Evolutionary conservation across 2,113 vertebrate genomes (phyloP), one percentile per base, ranked within the genome.

Genomic region (Tapirus terrestris): DNA sequence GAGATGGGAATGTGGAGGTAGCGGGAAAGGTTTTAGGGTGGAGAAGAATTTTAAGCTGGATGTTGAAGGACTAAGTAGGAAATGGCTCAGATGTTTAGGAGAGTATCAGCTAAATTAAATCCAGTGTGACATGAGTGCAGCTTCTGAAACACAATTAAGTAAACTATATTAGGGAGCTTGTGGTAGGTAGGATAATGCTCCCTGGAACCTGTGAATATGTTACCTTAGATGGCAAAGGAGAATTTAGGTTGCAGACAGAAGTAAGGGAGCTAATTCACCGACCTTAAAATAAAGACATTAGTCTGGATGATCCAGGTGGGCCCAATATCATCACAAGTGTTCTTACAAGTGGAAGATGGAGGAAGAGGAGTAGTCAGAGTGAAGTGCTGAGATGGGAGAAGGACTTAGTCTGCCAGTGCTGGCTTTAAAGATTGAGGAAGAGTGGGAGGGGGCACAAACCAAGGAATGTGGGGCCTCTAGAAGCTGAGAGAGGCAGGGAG

Each of bases 131-230:
- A 13, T 83, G 33, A 79, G 39, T 58, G n/a, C 8, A 70, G 76
- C 16, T 81, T 93, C 60, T 60, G 36, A 97, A 93, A 87, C 27
- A 93, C 45, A 91, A 18, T 60, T 77, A 90, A 93, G 77, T 21
- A 70, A 92, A 60, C 53, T 84, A 53, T 63, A 12, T 56, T 23
- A 73, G 51, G 93, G 93, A 89, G 31, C 21, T 7, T 76, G 39
- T 70, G n/a, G 13, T 72, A 45, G 33, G 43, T 65, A 81, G 56
- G 89, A 81, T 67, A 75, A 61, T 51, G 18, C 16, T 60, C 18
- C 9, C 29, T 86, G 83, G 68, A 60, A 67, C 27, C 31, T 61
- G 13, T 88, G 65, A 92, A 3, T 81, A 43, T 48, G 58, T 67
- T 83, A 31, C 25, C 14, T 91, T 16, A 45, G 2, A 21, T 48